A percentile compares a stretch with the other conserved stretches of the same genome.
These are phyloP conservation scores for Coenonympha arcania DNA, from an alignment of 2,888 invertebrate species.

Conservation along the genomic window DNA sequence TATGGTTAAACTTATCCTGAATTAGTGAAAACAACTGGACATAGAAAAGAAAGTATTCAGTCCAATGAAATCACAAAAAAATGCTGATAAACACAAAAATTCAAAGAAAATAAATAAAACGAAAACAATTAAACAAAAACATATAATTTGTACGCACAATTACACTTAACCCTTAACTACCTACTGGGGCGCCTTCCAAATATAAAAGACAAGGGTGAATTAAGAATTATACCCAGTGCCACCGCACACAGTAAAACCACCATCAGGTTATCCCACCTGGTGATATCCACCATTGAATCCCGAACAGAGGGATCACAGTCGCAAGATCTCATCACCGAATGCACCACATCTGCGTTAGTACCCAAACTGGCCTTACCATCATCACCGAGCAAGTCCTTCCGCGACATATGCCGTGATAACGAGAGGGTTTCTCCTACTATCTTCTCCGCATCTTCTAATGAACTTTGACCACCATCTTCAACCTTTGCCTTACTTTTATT, in stretches of 20 bases:
- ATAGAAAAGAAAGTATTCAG: no score
- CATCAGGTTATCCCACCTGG: slow-evolving; percentile 35
- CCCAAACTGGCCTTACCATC: slow-evolving; percentile 18
- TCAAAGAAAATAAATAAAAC: slow-evolving; percentile 27
- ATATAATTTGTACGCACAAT: slow-evolving; percentile 22
- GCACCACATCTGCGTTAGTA: not conserved
- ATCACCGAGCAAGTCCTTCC: no score
- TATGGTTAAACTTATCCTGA: no score
- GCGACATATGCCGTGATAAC: not conserved
- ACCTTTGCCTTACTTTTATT: slow-evolving; percentile 11
- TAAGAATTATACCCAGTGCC: slow-evolving; percentile 36
- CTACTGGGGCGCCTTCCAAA: slow-evolving; percentile 26
- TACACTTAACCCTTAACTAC: slow-evolving; percentile 34
- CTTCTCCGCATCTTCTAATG: not conserved
- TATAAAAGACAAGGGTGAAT: slow-evolving; percentile 35
- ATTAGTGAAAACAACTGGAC: no score
- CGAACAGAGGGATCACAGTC: not conserved
- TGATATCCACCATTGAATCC: slow-evolving; percentile 2
- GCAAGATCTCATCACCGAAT: slow-evolving; percentile 9
- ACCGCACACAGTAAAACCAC: slow-evolving; percentile 35
- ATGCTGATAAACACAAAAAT: not conserved
- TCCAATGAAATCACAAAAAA: no score
- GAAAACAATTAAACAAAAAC: slow-evolving; percentile 23
- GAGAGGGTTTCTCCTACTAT: slow-evolving; percentile 11
- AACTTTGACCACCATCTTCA: no score